Base-by-base conservation (phyloP, 2,113 vertebrate genomes). In the Polypterus senegalus region DNA sequence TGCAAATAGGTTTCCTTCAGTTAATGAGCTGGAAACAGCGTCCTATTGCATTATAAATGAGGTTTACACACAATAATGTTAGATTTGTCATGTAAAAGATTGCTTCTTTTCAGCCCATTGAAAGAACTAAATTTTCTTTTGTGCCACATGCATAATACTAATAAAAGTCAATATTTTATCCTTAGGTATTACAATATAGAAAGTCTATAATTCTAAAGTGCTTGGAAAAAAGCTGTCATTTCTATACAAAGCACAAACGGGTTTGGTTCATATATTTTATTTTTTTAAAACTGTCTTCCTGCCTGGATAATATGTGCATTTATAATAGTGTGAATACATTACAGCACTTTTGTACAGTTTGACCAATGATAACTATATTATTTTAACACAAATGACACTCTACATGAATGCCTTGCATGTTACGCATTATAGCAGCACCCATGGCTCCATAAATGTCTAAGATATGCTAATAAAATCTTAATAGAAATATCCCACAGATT, bases 11-110 rank as follows among this genome's bases (percentile, higher is more conserved):
- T 78, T 81, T 81, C 71, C 71, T 72, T 83, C 69, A 75, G 76
- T 81, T 83, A 85, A 84, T 86, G 81, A 83, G 70, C 76, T 81
- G 73, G 77, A 85, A 84, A 82, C 66, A 79, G 68, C 69, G 73
- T 77, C 71, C 72, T 71, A 76, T 79, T 83, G 73, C 77, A 74
- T 72, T 75, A 73, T 63, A 78, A 85, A 84, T 82, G 77, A 81
- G 77, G 76, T 85, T 82, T 84, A 79, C 72, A 73, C 77, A 80
- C 76, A 75, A 79, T 78, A 83, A 79, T 79, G 72, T 70, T 77
- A 74, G 71, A 79, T 80, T 82, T 84, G 73, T 78, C 77, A 76
- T 73, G 66, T 76, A 79, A 79, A 76, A 78, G 71, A 83, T 74
- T 74, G 61, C 72, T 74, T 74, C 69, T 64, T 81, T 78, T 82